Evolutionary conservation across 2,797 vertebrate species (phyloP), one percentile per base, ranked within the genome.

Genomic region (Synaphobranchus kaupii): DNA sequence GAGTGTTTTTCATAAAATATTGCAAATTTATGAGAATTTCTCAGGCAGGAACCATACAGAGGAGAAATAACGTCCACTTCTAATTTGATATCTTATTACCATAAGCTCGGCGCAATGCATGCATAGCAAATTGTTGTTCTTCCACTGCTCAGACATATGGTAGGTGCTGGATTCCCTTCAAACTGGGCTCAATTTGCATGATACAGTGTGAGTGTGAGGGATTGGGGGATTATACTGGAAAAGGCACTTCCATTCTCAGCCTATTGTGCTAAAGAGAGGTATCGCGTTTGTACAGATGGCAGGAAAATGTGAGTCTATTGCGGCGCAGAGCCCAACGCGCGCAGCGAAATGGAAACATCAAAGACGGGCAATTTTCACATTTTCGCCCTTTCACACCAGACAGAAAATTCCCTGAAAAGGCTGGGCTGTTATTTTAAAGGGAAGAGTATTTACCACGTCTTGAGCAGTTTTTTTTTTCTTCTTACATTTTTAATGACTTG

Each of bases 71-170:
- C 95, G 95, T 96, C 95, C 95, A 95, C 94, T 92, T 94, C 95
- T 96, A 97, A 96, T 96, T 96, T 96, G 96, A 96, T 95, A 94
- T 95, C 95, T 95, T 94, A 96, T 96, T 96, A 97, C 94, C 96
- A 96, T 96, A 97, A 95, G 94, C 95, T 93, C 90, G 92, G 94
- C 95, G 95, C 94, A 95, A 95, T 93, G 94, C 95, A 96, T 96
- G 95, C 95, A 96, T 96, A 96, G 96, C 96, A 96, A 95, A 96
- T 94, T 94, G 96, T 96, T 96, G 95, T 96, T 96, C 95, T 95
- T 94, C 93, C 94, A 92, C 90, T 89, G 94, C 94, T 95, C 94
- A 95, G 94, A 95, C 95, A 95, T 95, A 94, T 94, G 94, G 94
- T 94, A 93, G 93, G 92, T 91, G 94, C 94, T 94, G 92, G 94